A percentile compares a stretch with the other conserved stretches of the same genome.
Evolutionary conservation across 2,888 invertebrate genomes (phyloP).

Genomic region (Hypomecis atomaria): DNA sequence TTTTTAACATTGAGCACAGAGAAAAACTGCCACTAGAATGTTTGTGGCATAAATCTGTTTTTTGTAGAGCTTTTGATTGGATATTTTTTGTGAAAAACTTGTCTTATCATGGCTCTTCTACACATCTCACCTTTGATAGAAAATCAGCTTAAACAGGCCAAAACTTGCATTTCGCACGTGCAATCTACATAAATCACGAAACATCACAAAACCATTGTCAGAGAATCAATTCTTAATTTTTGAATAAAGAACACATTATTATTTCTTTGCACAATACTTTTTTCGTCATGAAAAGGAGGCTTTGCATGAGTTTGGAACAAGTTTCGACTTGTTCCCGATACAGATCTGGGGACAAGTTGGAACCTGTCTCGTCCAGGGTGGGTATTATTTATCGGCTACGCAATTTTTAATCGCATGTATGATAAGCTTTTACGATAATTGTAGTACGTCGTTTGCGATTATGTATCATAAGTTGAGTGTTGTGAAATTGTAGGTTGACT

Average conservation of each 20-base stretch:
- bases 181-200: conserved; percentile 51
- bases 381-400: conserved; percentile 19
- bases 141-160: conserved; percentile 26
- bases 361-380: conserved; percentile 56
- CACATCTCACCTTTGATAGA: too few relatives aligned
- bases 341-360: conserved; percentile 64
- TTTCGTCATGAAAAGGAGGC: conserved; percentile 44
- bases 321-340: conserved; percentile 59
- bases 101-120: too few relatives aligned
- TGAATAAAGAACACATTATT: conserved; percentile 22
- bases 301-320: conserved; percentile 44
- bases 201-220: conserved; percentile 48
- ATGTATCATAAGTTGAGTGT: neutral
- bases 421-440: conserved; percentile 9
- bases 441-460: neutral
- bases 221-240: conserved; percentile 38
- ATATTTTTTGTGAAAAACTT: too few relatives aligned
- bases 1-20: too few relatives aligned
- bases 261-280: conserved; percentile 40
- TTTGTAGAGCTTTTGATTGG: too few relatives aligned
- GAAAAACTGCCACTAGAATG: too few relatives aligned
- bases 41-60: too few relatives aligned
- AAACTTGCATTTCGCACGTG: conserved; percentile 57
- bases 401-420: conserved; percentile 15
- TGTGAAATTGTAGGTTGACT: neutral